A percentile compares a stretch with the other conserved stretches of the same genome.
These are phyloP conservation scores for Nautilus pompilius DNA, from an alignment of 1,140 invertebrate genomes.

Conservation along the genomic window DNA sequence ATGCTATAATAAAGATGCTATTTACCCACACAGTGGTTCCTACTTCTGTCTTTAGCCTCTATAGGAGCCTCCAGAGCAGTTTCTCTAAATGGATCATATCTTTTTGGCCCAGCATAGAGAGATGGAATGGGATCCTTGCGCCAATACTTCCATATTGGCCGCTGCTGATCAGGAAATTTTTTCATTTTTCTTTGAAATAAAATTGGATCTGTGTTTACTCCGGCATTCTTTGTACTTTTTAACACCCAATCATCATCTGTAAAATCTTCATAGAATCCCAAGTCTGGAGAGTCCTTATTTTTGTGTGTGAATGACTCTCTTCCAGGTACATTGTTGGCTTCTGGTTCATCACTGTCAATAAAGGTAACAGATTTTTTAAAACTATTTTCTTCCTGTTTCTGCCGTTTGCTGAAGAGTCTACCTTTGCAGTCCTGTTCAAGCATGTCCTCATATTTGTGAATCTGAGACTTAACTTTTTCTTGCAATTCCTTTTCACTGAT, in stretches of 20 bases:
- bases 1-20: neutral
- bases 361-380: slow-evolving; percentile 38
- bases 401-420: slow-evolving; percentile 27
- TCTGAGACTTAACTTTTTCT: slow-evolving; percentile 36
- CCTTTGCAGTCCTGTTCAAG: slow-evolving; percentile 11
- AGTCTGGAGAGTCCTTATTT: neutral
- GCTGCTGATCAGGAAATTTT: slow-evolving; percentile 6
- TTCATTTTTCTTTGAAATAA: slow-evolving; percentile 15
- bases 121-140: slow-evolving; percentile 26
- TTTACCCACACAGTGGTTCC: slow-evolving; percentile 28
- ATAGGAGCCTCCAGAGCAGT: slow-evolving; percentile 41
- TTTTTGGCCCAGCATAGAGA: slow-evolving; percentile 5
- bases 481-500: slow-evolving; percentile 35
- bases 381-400: slow-evolving; percentile 33
- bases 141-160: slow-evolving; percentile 47
- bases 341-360: slow-evolving; percentile 10
- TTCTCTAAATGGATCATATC: slow-evolving; percentile 37
- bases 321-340: neutral
- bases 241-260: slow-evolving; percentile 9
- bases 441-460: slow-evolving; percentile 24
- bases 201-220: slow-evolving; percentile 33
- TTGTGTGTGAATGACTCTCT: neutral
- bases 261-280: slow-evolving; percentile 2
- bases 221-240: slow-evolving; percentile 10
- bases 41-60: slow-evolving; percentile 34